Base-by-base conservation (phyloP, 2,113 vertebrate genomes). In the Lichenostomus cassidix region DNA sequence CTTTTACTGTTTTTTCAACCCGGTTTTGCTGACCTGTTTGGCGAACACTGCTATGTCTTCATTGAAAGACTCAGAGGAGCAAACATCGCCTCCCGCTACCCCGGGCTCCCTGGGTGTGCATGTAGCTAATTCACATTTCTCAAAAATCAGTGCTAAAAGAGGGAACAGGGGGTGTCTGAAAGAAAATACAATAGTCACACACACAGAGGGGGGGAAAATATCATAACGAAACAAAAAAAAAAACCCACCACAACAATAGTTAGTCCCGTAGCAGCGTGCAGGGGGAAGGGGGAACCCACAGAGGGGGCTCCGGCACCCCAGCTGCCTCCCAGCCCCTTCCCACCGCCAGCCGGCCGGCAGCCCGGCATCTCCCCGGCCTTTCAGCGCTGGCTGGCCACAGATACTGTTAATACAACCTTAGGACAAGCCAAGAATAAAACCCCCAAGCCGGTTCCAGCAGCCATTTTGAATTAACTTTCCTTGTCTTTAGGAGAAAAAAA, bases 61-160 rank as follows among this genome's bases (percentile, higher is more conserved):
- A 98, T 99, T 99, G 99, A 99, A 99, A 95, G 99, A 99, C 97
- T 99, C 99, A 90, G 99, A 99, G 60, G 99, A 99, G 94, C 99
- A 99, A 97, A 99, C 99, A 98, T 99, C 99, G 97, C 99, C 99
- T 98, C 99, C 99, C 88, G 99, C 99, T 98, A 99, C 99, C 97
- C 99, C 99, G 92, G 99, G 99, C 97, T 99, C 99, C 97, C 99
- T 98, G 97, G 99, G 99, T 94, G 99, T 99, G 98, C 99, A 99
- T 95, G 99, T 99, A 97, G 99, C 99, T 99, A 99, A 99, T 99
- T 99, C 99, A 99, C 99, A 99, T 99, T 99, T 99, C 98, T 99
- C 99, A 99, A 99, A 99, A 98, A 99, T 99, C 98, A 99, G 99
- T 98, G 99, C 99, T 98, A 99, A 99, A 97, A 99, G 98, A 96